Conservation (phyloP, 2,888 invertebrate species). For the Parnassius apollo region DNA sequence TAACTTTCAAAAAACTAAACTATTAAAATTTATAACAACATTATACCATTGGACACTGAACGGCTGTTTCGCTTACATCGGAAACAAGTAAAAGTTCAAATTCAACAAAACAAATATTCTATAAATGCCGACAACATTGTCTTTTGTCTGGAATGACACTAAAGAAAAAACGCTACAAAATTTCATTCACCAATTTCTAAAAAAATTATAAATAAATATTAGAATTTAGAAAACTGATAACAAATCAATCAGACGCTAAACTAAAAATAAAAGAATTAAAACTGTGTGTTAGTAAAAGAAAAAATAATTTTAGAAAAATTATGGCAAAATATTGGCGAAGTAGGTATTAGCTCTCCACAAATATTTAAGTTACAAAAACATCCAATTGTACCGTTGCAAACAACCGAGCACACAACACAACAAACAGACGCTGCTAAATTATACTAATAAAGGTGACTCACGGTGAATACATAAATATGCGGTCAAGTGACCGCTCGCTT, state of each 20-base stretch:
- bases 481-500: slow-evolving; percentile 6
- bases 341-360: slow-evolving; percentile 54
- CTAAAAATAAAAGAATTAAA: slow-evolving; percentile 42
- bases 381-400: slow-evolving; percentile 49
- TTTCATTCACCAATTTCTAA: slow-evolving; percentile 53
- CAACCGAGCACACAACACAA: slow-evolving; percentile 45
- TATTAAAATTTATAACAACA: slow-evolving; percentile 57
- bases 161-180: slow-evolving; percentile 44
- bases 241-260: slow-evolving; percentile 50
- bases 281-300: slow-evolving; percentile 53
- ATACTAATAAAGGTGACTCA: slow-evolving; percentile 44
- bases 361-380: slow-evolving; percentile 57
- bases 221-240: slow-evolving; percentile 60
- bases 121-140: slow-evolving; percentile 80
- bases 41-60: slow-evolving; percentile 53
- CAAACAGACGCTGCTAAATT: slow-evolving; percentile 47
- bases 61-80: slow-evolving; percentile 49
- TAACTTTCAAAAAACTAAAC: slow-evolving; percentile 50
- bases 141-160: slow-evolving; percentile 81
- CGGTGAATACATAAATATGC: slow-evolving; percentile 31
- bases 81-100: slow-evolving; percentile 39
- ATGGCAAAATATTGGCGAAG: slow-evolving; percentile 79
- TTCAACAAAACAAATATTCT: slow-evolving; percentile 60
- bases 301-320: slow-evolving; percentile 57
- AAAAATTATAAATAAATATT: slow-evolving; percentile 38